Percentiles rank a stretch among this genome's conserved stretches.
Evolutionary conservation across 2,888 invertebrate species (phyloP).

Genomic region (Digitonthophagus gazella): DNA sequence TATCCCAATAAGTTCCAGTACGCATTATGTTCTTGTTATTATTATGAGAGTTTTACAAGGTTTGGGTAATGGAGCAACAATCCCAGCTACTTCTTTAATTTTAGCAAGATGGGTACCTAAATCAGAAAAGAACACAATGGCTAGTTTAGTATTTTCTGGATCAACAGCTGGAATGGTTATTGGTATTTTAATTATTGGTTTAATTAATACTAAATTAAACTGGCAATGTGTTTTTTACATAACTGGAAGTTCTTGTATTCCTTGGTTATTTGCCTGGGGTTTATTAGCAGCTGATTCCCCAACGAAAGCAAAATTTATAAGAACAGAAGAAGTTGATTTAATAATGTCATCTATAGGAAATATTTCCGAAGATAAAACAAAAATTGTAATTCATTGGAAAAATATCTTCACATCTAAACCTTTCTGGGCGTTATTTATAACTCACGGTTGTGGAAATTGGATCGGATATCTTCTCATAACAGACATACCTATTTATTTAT

Average conservation of each 20-base stretch:
- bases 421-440: not conserved
- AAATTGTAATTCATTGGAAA: not conserved
- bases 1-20: not conserved
- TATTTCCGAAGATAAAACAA: not conserved
- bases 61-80: not conserved
- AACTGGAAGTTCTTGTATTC: constrained; percentile 64
- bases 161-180: not conserved
- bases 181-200: not conserved
- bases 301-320: not conserved
- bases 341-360: not conserved
- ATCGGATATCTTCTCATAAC: not conserved
- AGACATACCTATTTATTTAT: not conserved
- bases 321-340: not conserved
- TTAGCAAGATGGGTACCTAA: constrained; percentile 2
- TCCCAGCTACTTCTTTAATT: constrained; percentile 4
- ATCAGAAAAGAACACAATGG: not conserved
- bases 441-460: not conserved
- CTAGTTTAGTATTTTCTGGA: not conserved
- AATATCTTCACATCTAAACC: not conserved
- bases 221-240: constrained; percentile 80
- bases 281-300: constrained; percentile 67
- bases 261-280: constrained; percentile 73
- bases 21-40: not conserved
- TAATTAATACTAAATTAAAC: constrained; percentile 49
- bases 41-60: constrained; percentile 1